Percentiles rank a stretch among this genome's conserved stretches.
Conservation (phyloP, 2,888 invertebrate genomes). For the Lampropteryx suffumata region DNA sequence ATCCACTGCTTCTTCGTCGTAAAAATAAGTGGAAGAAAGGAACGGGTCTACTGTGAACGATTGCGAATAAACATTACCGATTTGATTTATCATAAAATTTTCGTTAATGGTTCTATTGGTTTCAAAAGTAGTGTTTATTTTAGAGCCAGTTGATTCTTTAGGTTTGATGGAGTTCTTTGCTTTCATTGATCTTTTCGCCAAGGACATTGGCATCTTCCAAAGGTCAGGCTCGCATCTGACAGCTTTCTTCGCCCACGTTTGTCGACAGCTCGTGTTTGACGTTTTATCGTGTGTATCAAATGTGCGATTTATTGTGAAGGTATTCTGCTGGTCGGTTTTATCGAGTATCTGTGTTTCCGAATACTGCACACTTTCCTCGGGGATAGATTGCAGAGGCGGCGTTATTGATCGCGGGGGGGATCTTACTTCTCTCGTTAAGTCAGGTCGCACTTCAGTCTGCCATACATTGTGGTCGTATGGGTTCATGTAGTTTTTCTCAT, state of each 20-base stretch:
- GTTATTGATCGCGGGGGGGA: slow-evolving; percentile 69
- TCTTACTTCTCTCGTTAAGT: slow-evolving; percentile 36
- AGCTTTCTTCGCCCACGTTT: slow-evolving; percentile 70
- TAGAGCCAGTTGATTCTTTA: slow-evolving; percentile 47
- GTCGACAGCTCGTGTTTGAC: slow-evolving; percentile 45
- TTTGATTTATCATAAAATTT: slow-evolving; percentile 60
- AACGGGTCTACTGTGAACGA: slow-evolving; percentile 86
- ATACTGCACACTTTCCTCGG: slow-evolving; percentile 72
- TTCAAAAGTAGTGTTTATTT: slow-evolving; percentile 52
- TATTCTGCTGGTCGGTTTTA: slow-evolving; percentile 57
- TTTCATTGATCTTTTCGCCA: slow-evolving; percentile 53
- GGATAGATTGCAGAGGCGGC: slow-evolving; percentile 72
- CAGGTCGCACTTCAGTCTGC: slow-evolving; percentile 56
- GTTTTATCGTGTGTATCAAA: slow-evolving; percentile 60
- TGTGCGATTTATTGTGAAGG: slow-evolving; percentile 72
- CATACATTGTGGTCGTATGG: slow-evolving; percentile 61
- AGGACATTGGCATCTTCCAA: slow-evolving; percentile 64
- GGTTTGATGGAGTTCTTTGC: slow-evolving; percentile 44
- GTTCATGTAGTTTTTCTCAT: slow-evolving; percentile 47
- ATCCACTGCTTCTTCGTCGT: slow-evolving; percentile 86
- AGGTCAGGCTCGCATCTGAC: slow-evolving; percentile 62
- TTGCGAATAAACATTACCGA: slow-evolving; percentile 72
- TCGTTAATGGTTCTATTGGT: slow-evolving; percentile 72
- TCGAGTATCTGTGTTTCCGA: slow-evolving; percentile 61
- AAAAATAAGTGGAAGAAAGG: slow-evolving; percentile 84